Base-by-base conservation (phyloP, 2,797 vertebrate species). In the Mormyrops attenuatus region DNA sequence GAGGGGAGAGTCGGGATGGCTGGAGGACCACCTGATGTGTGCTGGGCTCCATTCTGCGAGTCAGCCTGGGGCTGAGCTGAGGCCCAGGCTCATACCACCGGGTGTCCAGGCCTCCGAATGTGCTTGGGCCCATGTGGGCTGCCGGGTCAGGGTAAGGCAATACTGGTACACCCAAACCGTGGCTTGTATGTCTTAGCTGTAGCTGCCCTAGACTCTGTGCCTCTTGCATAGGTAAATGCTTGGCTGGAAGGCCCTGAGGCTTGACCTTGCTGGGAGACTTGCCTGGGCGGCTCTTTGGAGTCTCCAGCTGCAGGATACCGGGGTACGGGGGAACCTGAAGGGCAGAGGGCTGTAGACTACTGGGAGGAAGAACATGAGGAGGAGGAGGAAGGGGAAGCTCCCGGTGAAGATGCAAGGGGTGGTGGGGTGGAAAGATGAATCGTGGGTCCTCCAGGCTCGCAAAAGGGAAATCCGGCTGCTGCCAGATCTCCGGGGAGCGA, bases 11-110 rank as follows among this genome's bases (percentile, higher is more conserved):
- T 94, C 98, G 96, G 6, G 98, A 99, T 89, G 98, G 98, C 93
- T 99, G 98, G 92, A 99, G 98, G 95, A 99, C 98, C 96, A 99
- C 98, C 96, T 98, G 98, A 96, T 98, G 97, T 96, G 98, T 96
- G 95, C 98, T 97, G 94, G 98, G 95, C 95, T 99, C 98, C 91
- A 97, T 96, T 93, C 98, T 97, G 93, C 97, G 97, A 94, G 94
- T 95, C 94, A 98, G 97, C 93, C 98, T 97, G 92, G 98, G 98
- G 95, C 98, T 99, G 93, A 98, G 98, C 94, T 97, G 97, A 93
- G 97, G 97, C 93, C 96, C 95, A 88, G 98, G 96, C 95, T 99
- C 98, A 63, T 98, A 99, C 98, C 98, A 99, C 96, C 97, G 96
- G 89, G 97, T 98, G 95, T 99, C 98, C 97, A 99, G 96, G 95